Base-by-base conservation (phyloP, 2,113 vertebrate species). In the Sinocyclocheilus rhinocerous region DNA sequence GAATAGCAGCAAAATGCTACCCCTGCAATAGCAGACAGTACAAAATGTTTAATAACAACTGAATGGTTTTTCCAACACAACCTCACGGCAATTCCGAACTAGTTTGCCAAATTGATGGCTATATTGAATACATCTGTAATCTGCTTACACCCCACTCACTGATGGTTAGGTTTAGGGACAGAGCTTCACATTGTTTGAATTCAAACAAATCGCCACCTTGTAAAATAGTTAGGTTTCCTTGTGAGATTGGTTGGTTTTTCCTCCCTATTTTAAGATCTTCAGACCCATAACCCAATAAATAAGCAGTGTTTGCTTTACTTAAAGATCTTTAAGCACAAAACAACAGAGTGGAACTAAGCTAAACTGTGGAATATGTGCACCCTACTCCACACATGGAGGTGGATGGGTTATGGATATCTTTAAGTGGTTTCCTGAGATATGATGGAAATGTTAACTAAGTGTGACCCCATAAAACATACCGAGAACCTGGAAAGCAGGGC, bases 1-100 rank as follows among this genome's bases (percentile, higher is more conserved):
- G 29, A 85, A 85, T 89, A 95, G 93, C 93, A 94, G 93, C 93
- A 90, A 88, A 85, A 90, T 87, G 90, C 85, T 86, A 81, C 80
- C 84, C 85, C 88, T 87, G 86, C 81, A 88, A 84, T 84, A 88
- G 73, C 91, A 90, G 85, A 91, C 90, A 87, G 89, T 81, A 91
- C 87, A 88, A 87, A 85, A 91, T 61, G 48, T 61, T 83, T 92
- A 93, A 93, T 73, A 94, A 94, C 93, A 94, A 89, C 20, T 48
- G 72, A 20, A 77, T 77, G 24, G 24, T 33, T 77, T 55, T 33
- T 29, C 76, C 48, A 76, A 76, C 76, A 77, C 7, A 77, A 20
- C 29, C 50, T 77, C 50, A 29, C 9, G 36, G 20, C 4, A 72
- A 42, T 72, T 72, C 16, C 4, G 2, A 72, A 22, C 69, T 72